phyloP scores from a whole-genome alignment of 2,113 vertebrate genomes.

The Dromiciops gliroides region DNA sequence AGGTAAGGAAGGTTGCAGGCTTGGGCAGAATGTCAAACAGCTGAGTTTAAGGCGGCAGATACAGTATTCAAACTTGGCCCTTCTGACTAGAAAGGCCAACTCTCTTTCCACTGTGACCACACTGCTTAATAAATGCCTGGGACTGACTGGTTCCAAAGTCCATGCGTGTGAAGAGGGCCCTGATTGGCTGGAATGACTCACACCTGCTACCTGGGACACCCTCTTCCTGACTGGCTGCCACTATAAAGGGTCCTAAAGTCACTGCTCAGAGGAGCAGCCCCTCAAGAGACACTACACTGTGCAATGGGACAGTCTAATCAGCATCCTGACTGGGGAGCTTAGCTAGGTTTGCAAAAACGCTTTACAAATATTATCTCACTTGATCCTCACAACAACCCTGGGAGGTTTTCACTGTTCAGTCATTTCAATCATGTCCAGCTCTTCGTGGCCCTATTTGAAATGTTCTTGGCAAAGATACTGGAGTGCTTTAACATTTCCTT shows the following conservation, averaged over 20 bases:
- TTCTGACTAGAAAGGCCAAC: background rate
- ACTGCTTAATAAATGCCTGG: background rate
- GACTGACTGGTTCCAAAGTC: background rate
- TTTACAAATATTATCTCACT: background rate
- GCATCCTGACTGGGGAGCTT: background rate
- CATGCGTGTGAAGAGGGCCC: background rate
- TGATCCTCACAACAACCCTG: background rate
- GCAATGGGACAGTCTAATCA: background rate
- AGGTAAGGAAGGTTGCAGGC: background rate
- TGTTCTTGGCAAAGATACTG: background rate
- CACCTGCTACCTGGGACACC: background rate
- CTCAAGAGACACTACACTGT: background rate
- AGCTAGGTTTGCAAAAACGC: background rate
- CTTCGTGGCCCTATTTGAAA: background rate
- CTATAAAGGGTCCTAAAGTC: background rate
- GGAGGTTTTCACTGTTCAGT: background rate
- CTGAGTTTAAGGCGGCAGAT: background rate
- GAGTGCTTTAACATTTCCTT: background rate
- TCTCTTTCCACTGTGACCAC: background rate
- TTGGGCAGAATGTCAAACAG: too few relatives aligned
- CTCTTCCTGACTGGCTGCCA: background rate
- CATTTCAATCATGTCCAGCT: background rate
- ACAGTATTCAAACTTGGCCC: background rate
- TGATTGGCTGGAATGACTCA: background rate
- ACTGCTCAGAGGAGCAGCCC: background rate